These are phyloP conservation scores for Aselliscus stoliczkanus DNA, from an alignment of 2,797 vertebrate genomes.

Conservation along the genomic window DNA sequence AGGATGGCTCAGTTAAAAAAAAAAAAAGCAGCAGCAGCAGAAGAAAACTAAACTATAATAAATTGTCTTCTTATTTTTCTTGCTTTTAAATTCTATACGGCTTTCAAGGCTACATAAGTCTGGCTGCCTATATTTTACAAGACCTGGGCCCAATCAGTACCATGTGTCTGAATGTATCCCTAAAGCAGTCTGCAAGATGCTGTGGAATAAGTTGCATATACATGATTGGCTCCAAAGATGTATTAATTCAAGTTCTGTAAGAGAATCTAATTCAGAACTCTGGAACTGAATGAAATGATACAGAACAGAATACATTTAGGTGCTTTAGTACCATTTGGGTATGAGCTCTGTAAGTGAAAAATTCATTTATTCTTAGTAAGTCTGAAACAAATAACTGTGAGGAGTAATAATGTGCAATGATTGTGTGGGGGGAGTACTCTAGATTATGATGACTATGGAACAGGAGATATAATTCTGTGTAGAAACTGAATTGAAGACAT, in stretches of 20 bases:
- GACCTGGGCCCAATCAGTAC: neutral
- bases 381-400: slow-evolving; percentile 16
- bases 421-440: no score
- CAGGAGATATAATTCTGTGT: neutral
- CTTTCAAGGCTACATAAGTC: neutral
- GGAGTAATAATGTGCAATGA: neutral
- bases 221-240: neutral
- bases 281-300: neutral
- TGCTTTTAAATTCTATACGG: neutral
- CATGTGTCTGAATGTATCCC: neutral
- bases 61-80: neutral
- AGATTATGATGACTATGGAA: neutral
- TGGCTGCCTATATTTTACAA: neutral
- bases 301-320: neutral
- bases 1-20: no score
- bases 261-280: neutral
- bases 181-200: neutral
- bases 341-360: slow-evolving; percentile 32
- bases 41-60: neutral
- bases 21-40: no score
- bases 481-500: neutral
- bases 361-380: neutral
- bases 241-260: neutral
- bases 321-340: neutral
- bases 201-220: neutral